Evolutionary conservation across 2,797 vertebrate genomes (phyloP).

Genomic region (Dendrocincla fuliginosa): DNA sequence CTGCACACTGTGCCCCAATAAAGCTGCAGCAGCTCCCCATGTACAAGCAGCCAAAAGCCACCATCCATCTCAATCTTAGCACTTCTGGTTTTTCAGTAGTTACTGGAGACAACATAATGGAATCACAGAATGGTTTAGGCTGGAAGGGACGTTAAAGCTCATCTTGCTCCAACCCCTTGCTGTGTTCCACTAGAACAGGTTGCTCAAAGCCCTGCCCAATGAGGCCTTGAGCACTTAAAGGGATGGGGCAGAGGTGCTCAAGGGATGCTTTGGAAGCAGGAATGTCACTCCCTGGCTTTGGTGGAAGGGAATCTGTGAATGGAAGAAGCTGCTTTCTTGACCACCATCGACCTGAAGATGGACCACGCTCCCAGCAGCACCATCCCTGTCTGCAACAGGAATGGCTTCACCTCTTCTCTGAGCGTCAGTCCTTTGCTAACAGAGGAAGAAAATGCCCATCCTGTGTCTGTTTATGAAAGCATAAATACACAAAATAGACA

Average conservation of each 20-base stretch:
- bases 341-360: rapidly evolving
- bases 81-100: neutral
- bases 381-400: neutral
- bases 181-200: neutral
- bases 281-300: neutral
- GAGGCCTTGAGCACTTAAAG: neutral
- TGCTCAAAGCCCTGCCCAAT: neutral
- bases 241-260: neutral
- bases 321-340: neutral
- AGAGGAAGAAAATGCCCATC: neutral
- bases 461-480: neutral
- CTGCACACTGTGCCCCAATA: neutral
- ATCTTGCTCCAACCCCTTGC: neutral
- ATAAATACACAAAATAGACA: conserved; percentile 27
- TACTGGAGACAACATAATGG: neutral
- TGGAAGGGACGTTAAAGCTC: neutral
- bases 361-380: rapidly evolving
- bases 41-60: neutral
- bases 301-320: neutral
- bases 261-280: neutral
- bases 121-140: neutral
- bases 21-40: neutral
- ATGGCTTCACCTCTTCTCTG: neutral
- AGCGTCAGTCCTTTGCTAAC: neutral
- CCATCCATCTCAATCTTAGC: neutral